Conservation (phyloP, 1,140 invertebrate species). For the Caerostris darwini region DNA sequence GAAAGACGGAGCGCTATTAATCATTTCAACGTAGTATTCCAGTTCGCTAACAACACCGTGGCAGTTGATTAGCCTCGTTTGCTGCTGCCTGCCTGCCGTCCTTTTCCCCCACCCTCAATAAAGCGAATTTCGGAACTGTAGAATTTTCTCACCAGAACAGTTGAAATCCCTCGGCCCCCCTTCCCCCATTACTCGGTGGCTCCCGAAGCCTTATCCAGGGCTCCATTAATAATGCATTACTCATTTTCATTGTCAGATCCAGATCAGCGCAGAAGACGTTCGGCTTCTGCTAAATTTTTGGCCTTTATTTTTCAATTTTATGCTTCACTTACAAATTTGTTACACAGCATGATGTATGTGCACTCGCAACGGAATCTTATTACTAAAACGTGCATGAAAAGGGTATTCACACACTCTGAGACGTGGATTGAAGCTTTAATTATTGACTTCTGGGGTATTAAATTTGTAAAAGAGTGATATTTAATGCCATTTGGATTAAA, state of each 20-base stretch:
- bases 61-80: constrained; percentile 62
- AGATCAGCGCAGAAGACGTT: not conserved
- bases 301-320: not conserved
- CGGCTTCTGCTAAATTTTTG: not conserved
- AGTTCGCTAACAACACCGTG: constrained; percentile 52
- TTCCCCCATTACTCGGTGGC: not conserved
- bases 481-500: too few species aligned
- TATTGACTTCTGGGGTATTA: too few species aligned
- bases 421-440: too few species aligned
- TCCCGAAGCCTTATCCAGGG: not conserved
- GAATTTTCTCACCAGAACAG: constrained; percentile 9
- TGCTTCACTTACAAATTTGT: not conserved
- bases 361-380: not conserved
- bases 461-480: too few species aligned
- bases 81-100: not conserved
- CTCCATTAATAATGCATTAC: constrained; percentile 61
- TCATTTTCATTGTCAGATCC: constrained; percentile 36
- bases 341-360: not conserved
- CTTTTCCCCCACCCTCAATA: constrained; percentile 9
- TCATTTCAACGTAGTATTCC: constrained; percentile 42
- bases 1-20: constrained; percentile 20
- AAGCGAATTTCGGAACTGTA: constrained; percentile 43
- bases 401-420: too few species aligned
- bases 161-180: not conserved
- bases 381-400: not conserved